Percentiles rank a stretch among this genome's conserved stretches.
Evolutionary conservation across 1,140 invertebrate genomes (phyloP).

Genomic region (Danaus melanippus): DNA sequence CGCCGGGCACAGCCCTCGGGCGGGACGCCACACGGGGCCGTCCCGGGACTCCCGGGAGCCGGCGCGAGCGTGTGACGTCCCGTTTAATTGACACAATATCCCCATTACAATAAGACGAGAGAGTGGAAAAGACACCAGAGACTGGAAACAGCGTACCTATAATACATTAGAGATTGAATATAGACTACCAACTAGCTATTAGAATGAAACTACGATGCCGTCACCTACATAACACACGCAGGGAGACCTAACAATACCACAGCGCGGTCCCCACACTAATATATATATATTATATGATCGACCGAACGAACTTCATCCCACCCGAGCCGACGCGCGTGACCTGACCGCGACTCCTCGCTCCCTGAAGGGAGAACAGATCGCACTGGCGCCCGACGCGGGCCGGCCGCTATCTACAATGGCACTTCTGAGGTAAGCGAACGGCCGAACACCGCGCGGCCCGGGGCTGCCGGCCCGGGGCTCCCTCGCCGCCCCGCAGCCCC

Average conservation of each 20-base stretch:
- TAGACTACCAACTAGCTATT: slow-evolving; percentile 54
- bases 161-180: slow-evolving; percentile 56
- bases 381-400: slow-evolving; percentile 1
- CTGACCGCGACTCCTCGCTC: too few relatives aligned
- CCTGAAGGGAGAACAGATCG: neutral
- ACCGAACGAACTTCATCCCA: neutral
- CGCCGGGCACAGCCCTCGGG: slow-evolving; percentile 18
- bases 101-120: slow-evolving; percentile 52
- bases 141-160: slow-evolving; percentile 55
- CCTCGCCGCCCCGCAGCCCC: slow-evolving; percentile 12
- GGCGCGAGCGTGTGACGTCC: slow-evolving; percentile 27
- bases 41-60: neutral
- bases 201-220: slow-evolving; percentile 48
- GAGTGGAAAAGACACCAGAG: slow-evolving; percentile 57
- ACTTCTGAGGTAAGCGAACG: slow-evolving; percentile 62
- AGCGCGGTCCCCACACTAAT: slow-evolving; percentile 25
- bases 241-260: slow-evolving; percentile 41
- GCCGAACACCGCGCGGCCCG: slow-evolving; percentile 35
- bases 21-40: slow-evolving; percentile 15
- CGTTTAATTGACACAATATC: slow-evolving; percentile 64
- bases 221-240: slow-evolving; percentile 61
- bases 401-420: slow-evolving; percentile 33
- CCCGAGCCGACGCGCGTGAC: too few relatives aligned
- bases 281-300: slow-evolving; percentile 3
- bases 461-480: slow-evolving; percentile 11